These are phyloP conservation scores for Pseudopleuronectes americanus DNA, from an alignment of 2,797 vertebrate species.

Conservation along the genomic window DNA sequence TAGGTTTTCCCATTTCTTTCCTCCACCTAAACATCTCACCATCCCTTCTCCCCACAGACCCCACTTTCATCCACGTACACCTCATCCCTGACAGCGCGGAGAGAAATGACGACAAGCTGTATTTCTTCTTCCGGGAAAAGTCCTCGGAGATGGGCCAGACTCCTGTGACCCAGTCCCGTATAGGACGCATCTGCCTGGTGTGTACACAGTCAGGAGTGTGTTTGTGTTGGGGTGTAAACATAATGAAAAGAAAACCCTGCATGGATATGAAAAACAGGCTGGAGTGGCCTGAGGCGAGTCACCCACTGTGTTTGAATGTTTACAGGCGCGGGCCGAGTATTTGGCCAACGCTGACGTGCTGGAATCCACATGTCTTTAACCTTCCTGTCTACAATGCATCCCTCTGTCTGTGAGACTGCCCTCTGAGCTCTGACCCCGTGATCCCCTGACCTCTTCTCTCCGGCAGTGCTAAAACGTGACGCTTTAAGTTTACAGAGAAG, in stretches of 20 bases:
- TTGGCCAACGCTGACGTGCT: slow-evolving; percentile 74
- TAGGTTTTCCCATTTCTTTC: slow-evolving; percentile 43
- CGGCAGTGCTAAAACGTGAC: slow-evolving; percentile 43
- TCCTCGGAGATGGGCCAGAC: slow-evolving; percentile 92
- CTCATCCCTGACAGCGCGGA: slow-evolving; percentile 97
- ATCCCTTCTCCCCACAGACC: slow-evolving; percentile 83
- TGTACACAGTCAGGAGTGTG: slow-evolving; percentile 60
- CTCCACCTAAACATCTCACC: slow-evolving; percentile 20
- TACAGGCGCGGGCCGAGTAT: slow-evolving; percentile 47
- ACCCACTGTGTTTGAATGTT: slow-evolving; percentile 46
- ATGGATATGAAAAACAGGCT: slow-evolving; percentile 45
- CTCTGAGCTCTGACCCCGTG: slow-evolving; percentile 69
- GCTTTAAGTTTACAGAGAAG: slow-evolving; percentile 36
- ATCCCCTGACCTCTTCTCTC: slow-evolving; percentile 65
- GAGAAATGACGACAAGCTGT: slow-evolving; percentile 97
- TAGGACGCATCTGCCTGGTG: slow-evolving; percentile 97
- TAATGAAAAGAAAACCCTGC: slow-evolving; percentile 55
- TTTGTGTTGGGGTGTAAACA: slow-evolving; percentile 62
- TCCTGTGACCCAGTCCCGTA: slow-evolving; percentile 93
- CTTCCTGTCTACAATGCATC: slow-evolving; percentile 75
- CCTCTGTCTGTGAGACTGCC: slow-evolving; percentile 70
- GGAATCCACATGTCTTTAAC: slow-evolving; percentile 82
- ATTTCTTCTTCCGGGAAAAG: slow-evolving; percentile 99
- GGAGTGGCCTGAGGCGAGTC: slow-evolving; percentile 34
- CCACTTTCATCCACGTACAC: slow-evolving; percentile 92